Conservation (phyloP, 2,888 invertebrate species). For the Drosophila macrospina region DNA sequence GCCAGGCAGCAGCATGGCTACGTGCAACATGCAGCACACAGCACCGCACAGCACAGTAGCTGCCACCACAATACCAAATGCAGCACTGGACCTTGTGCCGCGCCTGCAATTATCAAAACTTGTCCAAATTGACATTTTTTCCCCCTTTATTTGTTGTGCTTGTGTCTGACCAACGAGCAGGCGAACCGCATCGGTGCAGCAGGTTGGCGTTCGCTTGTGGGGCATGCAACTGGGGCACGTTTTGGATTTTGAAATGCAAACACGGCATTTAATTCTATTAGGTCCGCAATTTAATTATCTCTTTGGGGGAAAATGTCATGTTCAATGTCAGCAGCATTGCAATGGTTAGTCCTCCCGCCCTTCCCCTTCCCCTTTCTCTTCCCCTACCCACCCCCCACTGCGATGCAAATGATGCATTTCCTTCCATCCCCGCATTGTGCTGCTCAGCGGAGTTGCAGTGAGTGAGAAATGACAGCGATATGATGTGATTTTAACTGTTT, state of each 20-base stretch:
- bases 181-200: slow-evolving; percentile 38
- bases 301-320: slow-evolving; percentile 73
- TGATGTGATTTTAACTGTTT: slow-evolving; percentile 54
- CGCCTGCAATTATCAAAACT: slow-evolving; percentile 80
- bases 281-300: slow-evolving; percentile 79
- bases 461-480: slow-evolving; percentile 61
- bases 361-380: background rate
- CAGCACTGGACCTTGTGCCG: slow-evolving; percentile 45
- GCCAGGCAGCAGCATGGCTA: slow-evolving; percentile 8
- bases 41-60: slow-evolving; percentile 80
- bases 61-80: slow-evolving; percentile 47
- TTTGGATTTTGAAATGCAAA: slow-evolving; percentile 79
- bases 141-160: slow-evolving; percentile 5
- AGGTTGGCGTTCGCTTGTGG: background rate
- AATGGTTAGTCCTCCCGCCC: slow-evolving; percentile 15
- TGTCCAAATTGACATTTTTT: slow-evolving; percentile 80
- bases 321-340: slow-evolving; percentile 74
- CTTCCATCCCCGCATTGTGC: background rate
- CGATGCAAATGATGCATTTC: background rate
- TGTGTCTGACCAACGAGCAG: slow-evolving; percentile 43
- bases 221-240: slow-evolving; percentile 46
- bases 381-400: background rate
- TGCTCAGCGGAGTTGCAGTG: slow-evolving; percentile 19
- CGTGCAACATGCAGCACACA: slow-evolving; percentile 73
- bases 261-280: slow-evolving; percentile 82